These are phyloP conservation scores for Cryptotermes secundus DNA, from an alignment of 1,140 invertebrate species.

Conservation along the genomic window DNA sequence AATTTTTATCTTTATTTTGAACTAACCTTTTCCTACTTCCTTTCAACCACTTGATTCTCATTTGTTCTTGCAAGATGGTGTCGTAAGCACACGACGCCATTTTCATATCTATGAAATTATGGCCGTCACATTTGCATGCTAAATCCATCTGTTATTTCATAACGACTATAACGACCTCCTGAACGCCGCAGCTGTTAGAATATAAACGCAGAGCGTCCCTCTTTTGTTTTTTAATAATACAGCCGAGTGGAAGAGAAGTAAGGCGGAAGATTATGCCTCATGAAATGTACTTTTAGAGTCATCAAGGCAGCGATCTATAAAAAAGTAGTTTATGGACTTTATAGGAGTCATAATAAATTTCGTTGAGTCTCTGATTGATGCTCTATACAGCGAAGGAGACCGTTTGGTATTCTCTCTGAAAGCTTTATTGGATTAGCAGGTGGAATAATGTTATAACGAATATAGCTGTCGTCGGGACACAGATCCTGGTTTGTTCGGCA, in stretches of 20 bases:
- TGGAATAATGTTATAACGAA: background rate
- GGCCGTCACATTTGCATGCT: constrained; percentile 28
- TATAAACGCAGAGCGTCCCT: constrained; percentile 24
- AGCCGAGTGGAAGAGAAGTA: background rate
- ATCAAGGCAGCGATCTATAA: constrained; percentile 3
- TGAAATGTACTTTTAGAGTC: constrained; percentile 17
- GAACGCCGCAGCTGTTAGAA: constrained; percentile 21
- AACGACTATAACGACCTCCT: constrained; percentile 24
- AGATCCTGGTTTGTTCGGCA: too few relatives aligned
- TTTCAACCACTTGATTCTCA: constrained; percentile 19
- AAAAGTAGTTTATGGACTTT: constrained; percentile 13
- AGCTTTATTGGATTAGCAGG: background rate
- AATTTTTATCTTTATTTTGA: background rate
- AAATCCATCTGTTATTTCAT: constrained; percentile 27
- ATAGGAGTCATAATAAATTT: background rate
- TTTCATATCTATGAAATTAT: constrained; percentile 31
- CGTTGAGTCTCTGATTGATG: background rate
- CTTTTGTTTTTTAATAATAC: constrained; percentile 25
- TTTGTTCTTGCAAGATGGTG: constrained; percentile 30
- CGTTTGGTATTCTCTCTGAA: background rate
- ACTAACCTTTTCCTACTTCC: background rate
- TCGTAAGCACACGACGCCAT: constrained; percentile 29
- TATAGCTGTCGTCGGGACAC: background rate
- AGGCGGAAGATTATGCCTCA: constrained; percentile 7
- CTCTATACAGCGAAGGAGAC: background rate